Evolutionary conservation across 2,113 vertebrate genomes (phyloP).

Genomic region (Sceloporus tristichus): DNA sequence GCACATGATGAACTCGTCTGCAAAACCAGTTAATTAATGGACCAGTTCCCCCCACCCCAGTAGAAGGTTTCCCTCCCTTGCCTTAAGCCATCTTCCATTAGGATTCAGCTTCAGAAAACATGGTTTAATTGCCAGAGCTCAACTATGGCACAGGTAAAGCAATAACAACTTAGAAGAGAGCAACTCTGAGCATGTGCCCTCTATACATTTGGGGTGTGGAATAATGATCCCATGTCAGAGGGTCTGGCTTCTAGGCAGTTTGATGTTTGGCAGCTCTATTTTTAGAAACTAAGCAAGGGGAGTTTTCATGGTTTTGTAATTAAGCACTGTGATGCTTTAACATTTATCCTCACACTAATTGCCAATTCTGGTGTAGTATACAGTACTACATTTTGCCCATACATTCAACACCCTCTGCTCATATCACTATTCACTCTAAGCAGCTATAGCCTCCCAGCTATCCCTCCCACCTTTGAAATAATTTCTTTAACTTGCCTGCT

Average conservation of each 20-base stretch:
- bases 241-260: not conserved
- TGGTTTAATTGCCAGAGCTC: not conserved
- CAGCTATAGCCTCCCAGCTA: not conserved
- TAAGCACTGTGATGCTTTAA: not conserved
- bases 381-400: not conserved
- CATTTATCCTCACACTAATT: not conserved
- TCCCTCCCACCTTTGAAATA: not conserved
- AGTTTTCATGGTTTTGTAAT: not conserved
- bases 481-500: not conserved
- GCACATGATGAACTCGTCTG: too few relatives aligned
- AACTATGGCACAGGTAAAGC: not conserved
- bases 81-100: not conserved
- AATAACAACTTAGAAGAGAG: not conserved
- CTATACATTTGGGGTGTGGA: not conserved
- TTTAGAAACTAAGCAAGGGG: not conserved
- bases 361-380: not conserved
- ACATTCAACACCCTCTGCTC: too few relatives aligned
- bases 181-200: constrained; percentile 12
- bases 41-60: too few relatives aligned
- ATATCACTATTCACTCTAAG: not conserved
- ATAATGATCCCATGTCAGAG: not conserved
- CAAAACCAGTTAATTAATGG: too few relatives aligned
- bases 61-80: not conserved
- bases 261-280: constrained; percentile 4
- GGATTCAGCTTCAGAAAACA: not conserved